Conservation (phyloP, 2,888 invertebrate genomes). For the Galeopsomyia nigrocyanea region DNA sequence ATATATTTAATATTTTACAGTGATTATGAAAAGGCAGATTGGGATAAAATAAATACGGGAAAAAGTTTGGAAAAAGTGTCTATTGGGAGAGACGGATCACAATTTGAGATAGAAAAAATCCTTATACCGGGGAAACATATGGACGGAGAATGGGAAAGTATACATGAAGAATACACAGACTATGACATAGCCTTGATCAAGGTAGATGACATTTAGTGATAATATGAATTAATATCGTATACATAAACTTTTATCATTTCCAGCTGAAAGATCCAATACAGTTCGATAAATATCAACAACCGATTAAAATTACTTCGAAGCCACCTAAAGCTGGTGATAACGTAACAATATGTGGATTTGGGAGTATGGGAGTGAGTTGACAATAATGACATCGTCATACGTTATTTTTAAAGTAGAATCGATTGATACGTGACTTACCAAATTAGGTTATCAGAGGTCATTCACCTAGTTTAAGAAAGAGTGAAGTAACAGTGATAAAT, state of each 20-base stretch:
- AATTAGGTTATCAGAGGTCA: background rate
- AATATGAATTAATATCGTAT: background rate
- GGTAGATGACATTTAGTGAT: too few species aligned
- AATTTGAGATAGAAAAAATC: slow-evolving; percentile 1
- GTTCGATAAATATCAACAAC: slow-evolving; percentile 5
- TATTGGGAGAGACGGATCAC: too few species aligned
- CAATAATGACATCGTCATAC: background rate
- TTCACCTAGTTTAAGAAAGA: background rate
- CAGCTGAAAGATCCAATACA: slow-evolving; percentile 1
- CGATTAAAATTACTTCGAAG: background rate
- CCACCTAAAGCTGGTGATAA: slow-evolving; percentile 1
- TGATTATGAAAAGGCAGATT: too few species aligned
- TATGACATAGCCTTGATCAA: too few species aligned
- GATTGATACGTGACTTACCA: too few species aligned
- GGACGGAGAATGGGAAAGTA: too few species aligned
- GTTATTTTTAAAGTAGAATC: background rate
- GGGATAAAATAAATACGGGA: too few species aligned
- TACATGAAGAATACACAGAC: too few species aligned
- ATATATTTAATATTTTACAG: too few species aligned
- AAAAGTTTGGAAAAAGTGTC: too few species aligned
- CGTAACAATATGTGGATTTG: background rate
- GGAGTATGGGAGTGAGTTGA: background rate
- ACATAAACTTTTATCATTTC: too few species aligned
- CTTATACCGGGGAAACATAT: background rate
- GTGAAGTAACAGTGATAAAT: background rate